phyloP scores from a whole-genome alignment of 2,797 vertebrate species.

The Nyctalus aviator region DNA sequence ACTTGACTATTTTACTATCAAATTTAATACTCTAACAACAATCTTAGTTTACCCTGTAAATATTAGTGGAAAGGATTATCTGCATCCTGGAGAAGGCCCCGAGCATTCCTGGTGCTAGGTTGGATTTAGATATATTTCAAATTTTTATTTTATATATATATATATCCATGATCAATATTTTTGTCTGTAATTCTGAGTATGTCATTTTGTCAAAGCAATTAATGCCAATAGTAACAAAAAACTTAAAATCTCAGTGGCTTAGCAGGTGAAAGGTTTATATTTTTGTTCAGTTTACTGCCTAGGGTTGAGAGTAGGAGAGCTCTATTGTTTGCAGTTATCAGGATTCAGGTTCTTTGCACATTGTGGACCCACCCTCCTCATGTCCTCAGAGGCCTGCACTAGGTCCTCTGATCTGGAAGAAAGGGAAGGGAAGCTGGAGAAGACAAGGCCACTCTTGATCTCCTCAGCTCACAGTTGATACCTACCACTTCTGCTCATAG shows the following conservation, averaged over 20 bases:
- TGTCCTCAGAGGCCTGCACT: neutral
- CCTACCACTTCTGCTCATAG: fast-evolving
- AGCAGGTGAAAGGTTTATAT: neutral
- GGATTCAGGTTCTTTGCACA: neutral
- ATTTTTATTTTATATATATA: neutral
- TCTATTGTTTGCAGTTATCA: neutral
- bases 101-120: no score
- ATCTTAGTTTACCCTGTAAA: no score
- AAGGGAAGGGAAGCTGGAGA: neutral
- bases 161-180: neutral
- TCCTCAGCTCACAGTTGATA: neutral
- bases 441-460: fast-evolving
- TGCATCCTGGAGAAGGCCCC: no score
- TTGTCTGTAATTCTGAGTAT: conserved; percentile 4
- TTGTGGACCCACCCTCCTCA: neutral
- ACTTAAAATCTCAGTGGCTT: neutral
- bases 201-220: neutral
- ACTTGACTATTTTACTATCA: no score
- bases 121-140: no score
- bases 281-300: neutral
- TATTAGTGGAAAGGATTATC: no score
- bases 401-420: neutral
- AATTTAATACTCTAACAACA: no score
- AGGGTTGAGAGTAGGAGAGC: neutral
- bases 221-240: neutral